Base-by-base conservation (phyloP, 2,888 invertebrate species). In the Sminthurinus aureus region DNA sequence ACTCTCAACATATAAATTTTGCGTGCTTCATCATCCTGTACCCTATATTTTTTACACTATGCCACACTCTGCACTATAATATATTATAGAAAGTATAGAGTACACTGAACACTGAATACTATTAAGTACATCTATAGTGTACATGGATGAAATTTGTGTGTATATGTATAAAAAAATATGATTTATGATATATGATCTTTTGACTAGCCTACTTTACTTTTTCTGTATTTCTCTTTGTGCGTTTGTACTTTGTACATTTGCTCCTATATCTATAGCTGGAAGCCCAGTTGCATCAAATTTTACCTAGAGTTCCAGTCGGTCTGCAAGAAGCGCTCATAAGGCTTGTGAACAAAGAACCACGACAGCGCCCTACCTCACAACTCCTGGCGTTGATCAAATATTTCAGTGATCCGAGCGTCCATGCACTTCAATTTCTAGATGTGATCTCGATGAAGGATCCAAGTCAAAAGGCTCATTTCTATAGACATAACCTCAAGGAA, bases 371-470 rank as follows among this genome's bases (percentile, higher is more conserved):
- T 9, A 96, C 96, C 38, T 95, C 98, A 64, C 97, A 98, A 90
- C 93, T 97, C 83, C 93, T 99, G 88, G 95, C 96, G 67, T 93
- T 98, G 89, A 96, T 96, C 90, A 96, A 96, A 90, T 96, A 95
- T 91, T 96, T 96, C 92, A 96, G 96, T 89, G 98, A 98, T 92
- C 94, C 96, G 75, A 94, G 96, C 52, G 96, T 98, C 83, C 95
- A 95, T 89, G 97, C 97, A 20, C 93, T 99, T 89, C 97, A 98
- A 91, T 96, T 96, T 90, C 92, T 99, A 88, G 98, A 99, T 90
- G 95, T 96, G 85, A 94, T 98, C 89, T 95, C 95, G 89, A 95
- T 96, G 94, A 97, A 97, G 91, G 97, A 98, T 90, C 94, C 96
- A 0, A 93, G 93, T 83, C 95, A 96, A 90, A 97, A 97, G 91